Percentiles rank a stretch among this genome's conserved stretches.
phyloP scores from a whole-genome alignment of 1,140 invertebrate species.

The Bactericera cockerelli region DNA sequence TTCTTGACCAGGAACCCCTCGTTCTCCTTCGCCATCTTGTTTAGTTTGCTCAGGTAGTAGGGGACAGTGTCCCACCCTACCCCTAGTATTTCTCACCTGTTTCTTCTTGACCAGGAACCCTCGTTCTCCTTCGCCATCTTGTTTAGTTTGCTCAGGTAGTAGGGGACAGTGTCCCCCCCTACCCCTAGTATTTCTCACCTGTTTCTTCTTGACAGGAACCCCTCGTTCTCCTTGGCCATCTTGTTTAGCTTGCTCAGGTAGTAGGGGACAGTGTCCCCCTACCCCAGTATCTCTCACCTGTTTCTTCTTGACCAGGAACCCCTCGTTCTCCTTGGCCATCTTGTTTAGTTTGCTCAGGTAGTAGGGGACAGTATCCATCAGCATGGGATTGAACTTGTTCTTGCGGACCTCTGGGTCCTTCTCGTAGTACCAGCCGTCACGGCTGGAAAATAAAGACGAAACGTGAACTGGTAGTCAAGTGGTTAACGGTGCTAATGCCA shows the following conservation, averaged over 20 bases:
- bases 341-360: neutral
- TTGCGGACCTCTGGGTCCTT: neutral
- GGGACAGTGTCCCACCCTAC: too few species aligned
- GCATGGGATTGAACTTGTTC: slow-evolving; percentile 20
- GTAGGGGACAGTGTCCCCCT: neutral
- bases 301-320: neutral
- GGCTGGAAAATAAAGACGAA: neutral
- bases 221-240: neutral
- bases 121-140: neutral
- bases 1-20: too few species aligned
- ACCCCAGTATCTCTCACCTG: neutral
- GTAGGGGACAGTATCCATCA: slow-evolving; percentile 24
- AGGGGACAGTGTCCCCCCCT: neutral
- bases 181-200: neutral
- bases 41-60: too few species aligned
- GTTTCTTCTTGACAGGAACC: neutral
- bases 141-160: neutral
- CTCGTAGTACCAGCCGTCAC: neutral
- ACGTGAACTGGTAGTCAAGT: too few species aligned
- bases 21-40: too few species aligned
- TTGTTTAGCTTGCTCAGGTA: neutral
- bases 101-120: too few species aligned
- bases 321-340: neutral
- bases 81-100: too few species aligned
- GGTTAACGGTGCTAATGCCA: too few species aligned